Percentiles rank a stretch among this genome's conserved stretches.
Evolutionary conservation across 2,113 vertebrate species (phyloP).

Genomic region (Motacilla tschutschensis): DNA sequence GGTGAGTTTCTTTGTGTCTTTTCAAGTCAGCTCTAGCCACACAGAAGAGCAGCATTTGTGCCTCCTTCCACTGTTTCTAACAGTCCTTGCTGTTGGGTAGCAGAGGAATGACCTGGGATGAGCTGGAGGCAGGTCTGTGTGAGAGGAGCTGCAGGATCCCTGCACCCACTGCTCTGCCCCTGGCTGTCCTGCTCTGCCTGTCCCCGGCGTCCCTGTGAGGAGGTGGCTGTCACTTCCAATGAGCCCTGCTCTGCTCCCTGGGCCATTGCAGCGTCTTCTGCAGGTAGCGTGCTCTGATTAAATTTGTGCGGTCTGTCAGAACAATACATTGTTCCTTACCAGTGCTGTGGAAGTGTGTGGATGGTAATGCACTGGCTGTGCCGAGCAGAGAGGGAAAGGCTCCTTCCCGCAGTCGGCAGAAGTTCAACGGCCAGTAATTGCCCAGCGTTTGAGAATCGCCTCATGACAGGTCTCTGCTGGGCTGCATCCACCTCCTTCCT

Average conservation of each 20-base stretch:
- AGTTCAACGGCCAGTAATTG: neutral
- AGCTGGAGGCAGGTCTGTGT: neutral
- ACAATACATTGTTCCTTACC: neutral
- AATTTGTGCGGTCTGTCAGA: constrained; percentile 2
- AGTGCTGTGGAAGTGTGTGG: neutral
- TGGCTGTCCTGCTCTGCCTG: fast-evolving
- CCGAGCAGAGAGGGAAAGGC: neutral
- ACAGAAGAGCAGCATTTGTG: neutral
- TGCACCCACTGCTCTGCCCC: fast-evolving
- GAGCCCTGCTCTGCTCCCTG: neutral
- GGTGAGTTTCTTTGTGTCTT: neutral
- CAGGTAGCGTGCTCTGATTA: neutral
- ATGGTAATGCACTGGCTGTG: neutral
- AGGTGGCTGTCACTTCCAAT: neutral
- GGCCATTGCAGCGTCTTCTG: neutral
- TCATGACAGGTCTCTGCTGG: neutral
- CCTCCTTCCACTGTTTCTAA: neutral
- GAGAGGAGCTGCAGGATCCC: neutral
- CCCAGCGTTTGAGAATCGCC: fast-evolving
- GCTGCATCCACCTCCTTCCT: fast-evolving
- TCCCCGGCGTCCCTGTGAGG: neutral
- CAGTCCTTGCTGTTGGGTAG: neutral
- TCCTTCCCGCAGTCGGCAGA: neutral
- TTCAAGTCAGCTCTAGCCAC: neutral
- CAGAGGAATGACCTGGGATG: fast-evolving